These are phyloP conservation scores for Melinaea menophilus DNA, from an alignment of 2,888 invertebrate species.

Conservation along the genomic window DNA sequence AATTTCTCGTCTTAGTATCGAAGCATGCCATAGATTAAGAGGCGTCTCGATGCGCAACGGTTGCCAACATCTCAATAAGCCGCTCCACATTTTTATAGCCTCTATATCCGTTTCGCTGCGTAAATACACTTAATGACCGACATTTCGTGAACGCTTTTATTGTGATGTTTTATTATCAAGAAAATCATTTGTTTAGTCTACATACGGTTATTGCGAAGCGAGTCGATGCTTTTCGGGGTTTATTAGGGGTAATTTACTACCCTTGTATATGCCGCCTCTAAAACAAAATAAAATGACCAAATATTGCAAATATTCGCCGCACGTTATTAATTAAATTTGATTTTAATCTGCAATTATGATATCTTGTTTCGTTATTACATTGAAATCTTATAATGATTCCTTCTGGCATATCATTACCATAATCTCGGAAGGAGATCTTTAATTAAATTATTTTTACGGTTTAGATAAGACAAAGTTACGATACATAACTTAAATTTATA, in stretches of 20 bases:
- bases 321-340: slow-evolving; percentile 67
- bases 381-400: slow-evolving; percentile 45
- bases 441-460: slow-evolving; percentile 47
- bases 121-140: slow-evolving; percentile 76
- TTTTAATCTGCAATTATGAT: slow-evolving; percentile 65
- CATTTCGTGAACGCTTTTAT: slow-evolving; percentile 76
- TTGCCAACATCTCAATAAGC: slow-evolving; percentile 75
- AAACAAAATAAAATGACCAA: slow-evolving; percentile 50
- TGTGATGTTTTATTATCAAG: slow-evolving; percentile 76
- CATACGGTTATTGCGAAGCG: slow-evolving; percentile 70
- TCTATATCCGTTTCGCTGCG: slow-evolving; percentile 74
- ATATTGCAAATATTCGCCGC: slow-evolving; percentile 52
- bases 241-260: slow-evolving; percentile 73
- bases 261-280: slow-evolving; percentile 57
- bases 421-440: slow-evolving; percentile 52
- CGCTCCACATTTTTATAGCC: slow-evolving; percentile 71
- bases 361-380: slow-evolving; percentile 51
- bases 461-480: slow-evolving; percentile 44
- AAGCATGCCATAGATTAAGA: slow-evolving; percentile 48
- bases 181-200: slow-evolving; percentile 77
- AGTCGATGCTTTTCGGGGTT: slow-evolving; percentile 68
- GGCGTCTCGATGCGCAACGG: slow-evolving; percentile 49
- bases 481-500: slow-evolving; percentile 35
- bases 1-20: slow-evolving; percentile 29
- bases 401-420: slow-evolving; percentile 43